Percentiles rank a stretch among this genome's conserved stretches.
These are phyloP conservation scores for pig (Sus scrofa) DNA, from an alignment of 2,113 vertebrate species.

Conservation along the genomic window DNA sequence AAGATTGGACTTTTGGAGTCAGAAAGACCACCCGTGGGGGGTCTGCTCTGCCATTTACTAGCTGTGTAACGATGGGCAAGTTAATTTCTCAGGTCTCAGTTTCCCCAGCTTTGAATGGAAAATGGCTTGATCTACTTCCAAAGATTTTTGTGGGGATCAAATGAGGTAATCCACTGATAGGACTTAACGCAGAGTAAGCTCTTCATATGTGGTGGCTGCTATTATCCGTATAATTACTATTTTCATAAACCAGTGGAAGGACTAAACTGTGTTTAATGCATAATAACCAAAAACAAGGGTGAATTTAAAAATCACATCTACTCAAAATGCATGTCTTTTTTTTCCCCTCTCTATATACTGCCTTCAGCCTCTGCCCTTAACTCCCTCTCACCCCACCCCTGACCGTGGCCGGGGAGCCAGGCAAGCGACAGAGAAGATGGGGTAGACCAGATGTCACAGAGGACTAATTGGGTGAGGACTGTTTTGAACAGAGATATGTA, in stretches of 20 bases:
- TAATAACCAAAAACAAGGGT: conserved; percentile 5
- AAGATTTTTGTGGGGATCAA: not conserved
- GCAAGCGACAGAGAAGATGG: not conserved
- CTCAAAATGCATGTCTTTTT: not conserved
- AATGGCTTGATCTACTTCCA: conserved; percentile 13
- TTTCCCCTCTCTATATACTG: not conserved
- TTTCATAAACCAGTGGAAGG: not conserved
- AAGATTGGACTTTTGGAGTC: not conserved
- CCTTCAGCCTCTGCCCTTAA: not conserved
- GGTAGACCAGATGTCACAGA: conserved; percentile 35
- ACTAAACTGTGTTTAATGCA: not conserved
- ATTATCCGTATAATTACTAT: not conserved
- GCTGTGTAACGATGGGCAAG: not conserved
- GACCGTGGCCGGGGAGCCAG: not conserved
- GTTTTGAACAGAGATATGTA: not conserved
- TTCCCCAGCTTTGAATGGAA: conserved; percentile 4
- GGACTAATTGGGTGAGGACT: not conserved
- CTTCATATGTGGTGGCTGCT: not conserved
- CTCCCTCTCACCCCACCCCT: not conserved
- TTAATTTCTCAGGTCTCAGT: not conserved
- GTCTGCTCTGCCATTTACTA: not conserved
- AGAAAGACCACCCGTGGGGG: not conserved
- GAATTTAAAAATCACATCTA: conserved; percentile 2
- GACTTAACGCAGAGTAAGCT: not conserved
- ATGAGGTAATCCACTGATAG: not conserved